Percentiles rank a stretch among this genome's conserved stretches.
These are phyloP conservation scores for Buceros bicornis DNA, from an alignment of 2,797 vertebrate genomes.

Conservation along the genomic window DNA sequence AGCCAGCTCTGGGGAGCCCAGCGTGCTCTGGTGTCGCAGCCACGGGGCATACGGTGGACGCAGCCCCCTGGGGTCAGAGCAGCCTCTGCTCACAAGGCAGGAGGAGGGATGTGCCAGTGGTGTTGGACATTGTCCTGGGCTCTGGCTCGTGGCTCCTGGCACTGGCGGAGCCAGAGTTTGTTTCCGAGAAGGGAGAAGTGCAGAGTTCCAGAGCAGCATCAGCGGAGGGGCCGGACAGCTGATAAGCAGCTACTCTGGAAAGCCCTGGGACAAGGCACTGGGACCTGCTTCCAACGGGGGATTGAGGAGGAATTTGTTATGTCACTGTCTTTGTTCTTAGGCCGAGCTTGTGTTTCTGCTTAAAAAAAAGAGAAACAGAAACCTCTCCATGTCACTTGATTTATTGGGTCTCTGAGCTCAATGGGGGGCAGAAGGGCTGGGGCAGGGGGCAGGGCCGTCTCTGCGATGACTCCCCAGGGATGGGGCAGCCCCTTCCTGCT, in stretches of 20 bases:
- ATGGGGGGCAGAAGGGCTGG: not conserved
- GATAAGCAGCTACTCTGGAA: not conserved
- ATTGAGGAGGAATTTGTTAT: not conserved
- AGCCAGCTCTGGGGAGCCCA: accelerated
- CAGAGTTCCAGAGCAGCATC: accelerated
- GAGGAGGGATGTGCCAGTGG: not conserved
- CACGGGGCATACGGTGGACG: accelerated
- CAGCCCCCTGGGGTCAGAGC: accelerated
- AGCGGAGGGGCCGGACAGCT: not conserved
- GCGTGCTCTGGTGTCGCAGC: accelerated
- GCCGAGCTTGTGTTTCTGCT: not conserved
- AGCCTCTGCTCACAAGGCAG: accelerated
- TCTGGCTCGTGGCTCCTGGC: not conserved
- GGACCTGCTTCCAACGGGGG: accelerated
- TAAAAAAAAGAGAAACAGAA: not conserved
- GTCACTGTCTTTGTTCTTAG: not conserved
- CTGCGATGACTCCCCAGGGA: not conserved
- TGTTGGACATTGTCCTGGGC: accelerated
- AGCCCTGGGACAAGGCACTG: not conserved
- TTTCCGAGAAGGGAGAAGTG: accelerated
- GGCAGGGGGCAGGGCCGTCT: not conserved
- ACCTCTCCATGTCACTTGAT: accelerated
- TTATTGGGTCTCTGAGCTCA: accelerated
- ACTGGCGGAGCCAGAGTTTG: not conserved
- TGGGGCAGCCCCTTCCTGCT: not conserved